phyloP scores from a whole-genome alignment of 2,113 vertebrate genomes.

The Poeciliopsis occidentalis region DNA sequence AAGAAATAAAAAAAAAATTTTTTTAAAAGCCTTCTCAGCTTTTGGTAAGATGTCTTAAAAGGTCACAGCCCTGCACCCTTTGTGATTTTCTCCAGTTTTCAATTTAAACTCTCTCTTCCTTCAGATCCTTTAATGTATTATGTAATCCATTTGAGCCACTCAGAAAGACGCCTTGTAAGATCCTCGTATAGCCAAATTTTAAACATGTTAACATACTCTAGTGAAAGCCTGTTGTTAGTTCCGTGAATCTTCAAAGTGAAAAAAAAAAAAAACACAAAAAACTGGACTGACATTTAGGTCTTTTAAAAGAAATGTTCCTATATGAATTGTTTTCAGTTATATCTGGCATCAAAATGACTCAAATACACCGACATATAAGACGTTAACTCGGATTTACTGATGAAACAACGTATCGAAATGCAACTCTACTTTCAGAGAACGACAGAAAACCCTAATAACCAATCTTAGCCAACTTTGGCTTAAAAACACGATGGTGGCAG shows the following conservation, averaged over 20 bases:
- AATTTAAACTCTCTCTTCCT: slow-evolving; percentile 27
- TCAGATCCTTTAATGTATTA: background rate
- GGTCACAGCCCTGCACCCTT: slow-evolving; percentile 40
- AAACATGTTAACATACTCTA: background rate
- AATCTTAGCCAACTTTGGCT: too few species aligned
- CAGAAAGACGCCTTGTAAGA: background rate
- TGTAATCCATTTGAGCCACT: slow-evolving; percentile 10
- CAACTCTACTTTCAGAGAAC: too few species aligned
- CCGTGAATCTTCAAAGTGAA: background rate
- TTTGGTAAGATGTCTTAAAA: slow-evolving; percentile 39
- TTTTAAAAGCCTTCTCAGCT: slow-evolving; percentile 20
- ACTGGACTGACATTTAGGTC: background rate
- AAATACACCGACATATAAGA: too few species aligned
- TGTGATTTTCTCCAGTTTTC: slow-evolving; percentile 25
- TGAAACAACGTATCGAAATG: too few species aligned
- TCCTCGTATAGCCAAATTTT: too few species aligned
- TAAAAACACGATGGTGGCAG: too few species aligned
- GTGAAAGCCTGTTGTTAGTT: background rate
- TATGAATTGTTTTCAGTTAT: background rate
- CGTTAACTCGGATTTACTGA: too few species aligned
- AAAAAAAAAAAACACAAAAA: background rate
- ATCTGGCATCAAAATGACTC: background rate
- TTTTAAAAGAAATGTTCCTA: background rate
- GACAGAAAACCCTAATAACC: too few species aligned
- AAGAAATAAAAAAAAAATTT: background rate